These are phyloP conservation scores for Lamellibrachia columna DNA, from an alignment of 2,888 invertebrate genomes.

Conservation along the genomic window DNA sequence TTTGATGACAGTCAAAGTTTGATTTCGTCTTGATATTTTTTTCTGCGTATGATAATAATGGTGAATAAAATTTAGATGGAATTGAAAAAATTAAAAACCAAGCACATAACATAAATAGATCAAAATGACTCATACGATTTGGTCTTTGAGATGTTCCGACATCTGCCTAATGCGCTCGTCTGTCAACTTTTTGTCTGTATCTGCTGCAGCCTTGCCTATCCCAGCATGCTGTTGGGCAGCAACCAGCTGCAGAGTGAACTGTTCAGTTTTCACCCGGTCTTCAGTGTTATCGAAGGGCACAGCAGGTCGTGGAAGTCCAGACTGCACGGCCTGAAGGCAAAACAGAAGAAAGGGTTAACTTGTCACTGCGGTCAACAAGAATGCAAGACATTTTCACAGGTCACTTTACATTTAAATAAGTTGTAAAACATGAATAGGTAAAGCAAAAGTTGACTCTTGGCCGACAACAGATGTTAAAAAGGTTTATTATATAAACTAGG, in stretches of 20 bases:
- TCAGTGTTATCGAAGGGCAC: conserved; percentile 47
- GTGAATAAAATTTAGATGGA: no score
- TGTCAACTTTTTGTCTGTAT: conserved; percentile 46
- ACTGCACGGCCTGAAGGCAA: conserved; percentile 49
- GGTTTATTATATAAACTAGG: neutral
- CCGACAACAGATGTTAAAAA: neutral
- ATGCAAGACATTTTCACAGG: neutral
- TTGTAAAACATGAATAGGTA: neutral
- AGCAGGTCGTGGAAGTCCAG: conserved; percentile 53
- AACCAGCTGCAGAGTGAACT: conserved; percentile 49
- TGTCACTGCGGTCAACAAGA: neutral
- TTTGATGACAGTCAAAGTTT: no score
- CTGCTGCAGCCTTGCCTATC: conserved; percentile 47
- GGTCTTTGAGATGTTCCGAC: conserved; percentile 51
- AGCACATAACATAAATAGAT: neutral
- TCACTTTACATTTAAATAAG: neutral
- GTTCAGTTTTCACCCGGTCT: conserved; percentile 44
- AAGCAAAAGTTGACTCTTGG: neutral
- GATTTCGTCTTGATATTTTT: no score
- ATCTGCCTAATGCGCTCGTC: conserved; percentile 50
- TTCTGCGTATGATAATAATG: no score
- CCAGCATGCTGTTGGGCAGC: conserved; percentile 54
- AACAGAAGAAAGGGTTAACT: neutral
- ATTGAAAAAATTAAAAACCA: neutral
- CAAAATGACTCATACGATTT: conserved; percentile 48